These are phyloP conservation scores for Steinernema carpocapsae DNA, from an alignment of 2,888 invertebrate genomes.

Conservation along the genomic window DNA sequence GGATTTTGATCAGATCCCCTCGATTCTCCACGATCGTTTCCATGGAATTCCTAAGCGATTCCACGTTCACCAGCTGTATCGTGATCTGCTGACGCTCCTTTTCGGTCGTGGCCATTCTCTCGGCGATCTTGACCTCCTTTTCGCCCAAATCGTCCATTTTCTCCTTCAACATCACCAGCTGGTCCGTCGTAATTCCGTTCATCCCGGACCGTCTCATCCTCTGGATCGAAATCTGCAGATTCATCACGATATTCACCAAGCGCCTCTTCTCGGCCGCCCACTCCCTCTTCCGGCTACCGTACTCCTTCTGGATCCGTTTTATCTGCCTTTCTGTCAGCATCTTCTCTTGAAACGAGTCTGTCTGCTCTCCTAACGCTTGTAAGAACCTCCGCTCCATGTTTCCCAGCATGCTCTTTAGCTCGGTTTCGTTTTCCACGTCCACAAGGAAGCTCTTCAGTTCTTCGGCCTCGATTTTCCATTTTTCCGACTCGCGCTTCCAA, in stretches of 20 bases:
- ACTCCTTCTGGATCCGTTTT: slow-evolving; percentile 36
- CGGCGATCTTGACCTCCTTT: background rate
- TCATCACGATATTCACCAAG: slow-evolving; percentile 25
- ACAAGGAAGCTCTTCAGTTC: slow-evolving; percentile 60
- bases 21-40: slow-evolving; percentile 42
- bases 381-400: slow-evolving; percentile 62
- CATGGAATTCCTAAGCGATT: slow-evolving; percentile 39
- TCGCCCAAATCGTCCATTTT: slow-evolving; percentile 29
- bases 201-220: slow-evolving; percentile 30
- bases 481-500: slow-evolving; percentile 53
- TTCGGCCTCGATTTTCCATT: slow-evolving; percentile 53
- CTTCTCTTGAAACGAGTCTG: slow-evolving; percentile 55
- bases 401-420: slow-evolving; percentile 59
- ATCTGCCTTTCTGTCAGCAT: slow-evolving; percentile 41
- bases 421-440: slow-evolving; percentile 62
- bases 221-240: slow-evolving; percentile 36
- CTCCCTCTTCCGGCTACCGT: slow-evolving; percentile 14
- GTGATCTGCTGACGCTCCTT: background rate
- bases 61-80: slow-evolving; percentile 31
- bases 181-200: slow-evolving; percentile 24
- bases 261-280: slow-evolving; percentile 18
- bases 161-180: slow-evolving; percentile 27
- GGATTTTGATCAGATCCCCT: slow-evolving; percentile 42
- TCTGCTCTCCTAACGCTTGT: slow-evolving; percentile 58
- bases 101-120: background rate